These are phyloP conservation scores for Peromyscus eremicus DNA, from an alignment of 2,797 vertebrate genomes.

Conservation along the genomic window DNA sequence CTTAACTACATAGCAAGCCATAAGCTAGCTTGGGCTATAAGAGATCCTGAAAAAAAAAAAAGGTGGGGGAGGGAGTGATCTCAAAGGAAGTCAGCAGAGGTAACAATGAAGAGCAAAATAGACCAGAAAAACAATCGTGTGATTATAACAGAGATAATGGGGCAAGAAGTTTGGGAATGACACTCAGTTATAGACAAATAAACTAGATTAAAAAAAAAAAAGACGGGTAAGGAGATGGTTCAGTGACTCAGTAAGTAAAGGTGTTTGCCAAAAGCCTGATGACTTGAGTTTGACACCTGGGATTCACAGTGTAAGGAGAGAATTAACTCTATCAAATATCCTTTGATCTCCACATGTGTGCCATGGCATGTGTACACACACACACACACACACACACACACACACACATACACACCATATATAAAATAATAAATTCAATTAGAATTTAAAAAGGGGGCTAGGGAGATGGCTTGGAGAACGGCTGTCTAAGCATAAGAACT, in stretches of 20 bases:
- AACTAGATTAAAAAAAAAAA: neutral
- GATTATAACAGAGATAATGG: neutral
- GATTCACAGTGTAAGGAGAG: neutral
- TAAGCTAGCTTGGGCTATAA: neutral
- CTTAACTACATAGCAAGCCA: neutral
- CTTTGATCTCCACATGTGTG: neutral
- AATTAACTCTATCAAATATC: neutral
- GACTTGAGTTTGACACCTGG: neutral
- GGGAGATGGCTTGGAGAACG: neutral
- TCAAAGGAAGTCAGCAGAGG: neutral
- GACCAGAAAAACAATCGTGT: neutral
- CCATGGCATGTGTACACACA: neutral
- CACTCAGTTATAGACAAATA: neutral
- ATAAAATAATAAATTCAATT: neutral
- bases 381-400: neutral
- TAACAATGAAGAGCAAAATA: neutral
- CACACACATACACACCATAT: neutral
- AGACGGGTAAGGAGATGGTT: neutral
- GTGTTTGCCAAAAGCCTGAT: neutral
- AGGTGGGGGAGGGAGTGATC: neutral
- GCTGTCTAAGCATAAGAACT: neutral
- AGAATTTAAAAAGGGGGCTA: neutral
- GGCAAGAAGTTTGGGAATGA: neutral
- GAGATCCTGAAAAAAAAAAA: neutral
- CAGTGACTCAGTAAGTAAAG: neutral